A percentile compares a stretch with the other conserved stretches of the same genome.
Conservation (phyloP, 2,113 vertebrate genomes). For the Propithecus coquereli region DNA sequence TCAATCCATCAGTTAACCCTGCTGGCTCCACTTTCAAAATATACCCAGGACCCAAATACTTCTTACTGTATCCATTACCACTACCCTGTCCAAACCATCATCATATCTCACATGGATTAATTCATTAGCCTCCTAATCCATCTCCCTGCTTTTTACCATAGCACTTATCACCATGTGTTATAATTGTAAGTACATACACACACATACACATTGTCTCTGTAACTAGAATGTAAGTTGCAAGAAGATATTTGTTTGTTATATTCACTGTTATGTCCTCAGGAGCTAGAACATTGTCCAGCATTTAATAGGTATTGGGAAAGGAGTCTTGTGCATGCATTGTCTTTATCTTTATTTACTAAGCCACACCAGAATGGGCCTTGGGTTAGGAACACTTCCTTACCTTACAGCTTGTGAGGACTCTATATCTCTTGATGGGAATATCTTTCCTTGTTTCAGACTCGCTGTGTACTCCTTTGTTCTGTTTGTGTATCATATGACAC, state of each 20-base stretch:
- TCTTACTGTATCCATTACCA: not conserved
- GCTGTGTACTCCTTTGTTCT: not conserved
- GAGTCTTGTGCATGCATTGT: not conserved
- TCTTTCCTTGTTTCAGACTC: not conserved
- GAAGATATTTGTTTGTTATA: not conserved
- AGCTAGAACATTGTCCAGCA: not conserved
- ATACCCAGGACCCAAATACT: not conserved
- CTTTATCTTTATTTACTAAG: not conserved
- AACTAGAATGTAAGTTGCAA: not conserved
- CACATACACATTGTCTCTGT: not conserved
- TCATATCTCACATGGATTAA: not conserved
- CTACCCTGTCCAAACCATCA: not conserved
- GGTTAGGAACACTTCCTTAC: not conserved
- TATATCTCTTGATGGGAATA: not conserved
- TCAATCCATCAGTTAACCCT: not conserved
- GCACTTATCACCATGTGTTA: not conserved
- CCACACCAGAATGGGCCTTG: not conserved
- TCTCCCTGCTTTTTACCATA: not conserved
- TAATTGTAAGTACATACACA: not conserved
- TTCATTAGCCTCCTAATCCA: not conserved
- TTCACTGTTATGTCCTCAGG: not conserved
- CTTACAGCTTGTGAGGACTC: no score
- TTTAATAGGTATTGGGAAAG: not conserved
- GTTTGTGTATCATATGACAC: not conserved
- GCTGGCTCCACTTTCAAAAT: not conserved